Percentiles rank a stretch among this genome's conserved stretches.
Evolutionary conservation across 2,113 vertebrate genomes (phyloP).

Genomic region (Macroglossus sobrinus): DNA sequence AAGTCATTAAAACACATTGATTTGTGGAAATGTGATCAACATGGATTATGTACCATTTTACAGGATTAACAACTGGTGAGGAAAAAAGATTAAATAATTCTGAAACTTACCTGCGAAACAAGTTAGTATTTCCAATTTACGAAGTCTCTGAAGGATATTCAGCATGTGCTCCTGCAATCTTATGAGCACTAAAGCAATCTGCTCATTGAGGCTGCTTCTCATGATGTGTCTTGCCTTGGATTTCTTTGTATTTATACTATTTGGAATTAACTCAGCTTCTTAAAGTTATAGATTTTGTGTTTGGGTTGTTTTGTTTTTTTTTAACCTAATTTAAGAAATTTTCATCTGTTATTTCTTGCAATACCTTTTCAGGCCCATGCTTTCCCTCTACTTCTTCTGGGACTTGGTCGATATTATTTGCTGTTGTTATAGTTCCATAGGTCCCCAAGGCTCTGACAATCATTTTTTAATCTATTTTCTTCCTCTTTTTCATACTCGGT

Average conservation of each 20-base stretch:
- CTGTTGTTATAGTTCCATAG: neutral
- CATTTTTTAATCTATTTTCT: conserved; percentile 22
- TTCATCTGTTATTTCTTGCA: conserved; percentile 14
- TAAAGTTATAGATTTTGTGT: neutral
- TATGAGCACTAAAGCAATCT: conserved; percentile 85
- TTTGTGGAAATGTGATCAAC: neutral
- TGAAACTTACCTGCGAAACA: conserved; percentile 83
- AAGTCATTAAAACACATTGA: conserved; percentile 1
- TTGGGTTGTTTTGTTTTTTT: neutral
- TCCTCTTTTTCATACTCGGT: neutral
- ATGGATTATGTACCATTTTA: neutral
- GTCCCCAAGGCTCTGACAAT: neutral
- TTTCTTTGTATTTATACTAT: neutral
- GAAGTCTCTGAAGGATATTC: conserved; percentile 87
- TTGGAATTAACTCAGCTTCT: neutral
- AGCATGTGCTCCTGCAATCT: conserved; percentile 90
- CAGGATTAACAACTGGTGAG: neutral
- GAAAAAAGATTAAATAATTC: neutral
- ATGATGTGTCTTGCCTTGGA: neutral
- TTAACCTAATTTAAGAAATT: neutral
- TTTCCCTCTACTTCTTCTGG: neutral
- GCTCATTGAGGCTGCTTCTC: conserved; percentile 84
- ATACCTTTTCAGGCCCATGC: neutral
- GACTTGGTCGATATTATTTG: neutral
- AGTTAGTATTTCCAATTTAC: conserved; percentile 85